These are phyloP conservation scores for Pyrrhosoma nymphula DNA, from an alignment of 2,888 invertebrate genomes.

Conservation along the genomic window DNA sequence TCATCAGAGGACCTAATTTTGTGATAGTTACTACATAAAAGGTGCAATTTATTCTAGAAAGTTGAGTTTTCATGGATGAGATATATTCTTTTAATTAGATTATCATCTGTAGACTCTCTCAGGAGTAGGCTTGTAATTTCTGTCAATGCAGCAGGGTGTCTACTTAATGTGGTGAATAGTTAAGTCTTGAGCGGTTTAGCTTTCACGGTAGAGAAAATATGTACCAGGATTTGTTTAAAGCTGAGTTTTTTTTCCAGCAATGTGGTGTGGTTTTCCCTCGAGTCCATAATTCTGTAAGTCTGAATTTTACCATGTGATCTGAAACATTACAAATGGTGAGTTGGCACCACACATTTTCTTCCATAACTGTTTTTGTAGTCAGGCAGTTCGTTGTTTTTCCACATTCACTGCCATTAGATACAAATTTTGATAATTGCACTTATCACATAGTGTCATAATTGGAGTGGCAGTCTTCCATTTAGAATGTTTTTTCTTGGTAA, in stretches of 20 bases:
- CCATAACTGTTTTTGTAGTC: slow-evolving; percentile 21
- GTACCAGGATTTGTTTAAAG: neutral
- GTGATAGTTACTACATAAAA: neutral
- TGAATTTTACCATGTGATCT: neutral
- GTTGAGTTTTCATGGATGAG: neutral
- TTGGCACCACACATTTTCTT: slow-evolving; percentile 4
- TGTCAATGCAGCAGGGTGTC: neutral
- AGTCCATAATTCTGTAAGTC: neutral
- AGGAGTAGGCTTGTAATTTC: neutral
- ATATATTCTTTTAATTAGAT: neutral
- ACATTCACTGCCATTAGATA: slow-evolving; percentile 24
- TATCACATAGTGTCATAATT: neutral
- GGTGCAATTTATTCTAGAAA: neutral
- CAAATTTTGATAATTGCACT: slow-evolving; percentile 6
- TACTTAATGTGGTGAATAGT: neutral
- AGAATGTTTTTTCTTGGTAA: neutral
- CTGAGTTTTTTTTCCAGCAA: neutral
- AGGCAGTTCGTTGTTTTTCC: slow-evolving; percentile 6
- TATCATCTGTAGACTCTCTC: neutral
- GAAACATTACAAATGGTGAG: slow-evolving; percentile 4
- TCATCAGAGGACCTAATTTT: neutral
- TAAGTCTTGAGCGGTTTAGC: neutral
- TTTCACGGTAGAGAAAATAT: neutral
- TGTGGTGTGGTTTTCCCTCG: slow-evolving; percentile 5
- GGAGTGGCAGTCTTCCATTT: slow-evolving; percentile 13